Base-by-base conservation (phyloP, 2,888 invertebrate genomes). In the Timema cristinae region DNA sequence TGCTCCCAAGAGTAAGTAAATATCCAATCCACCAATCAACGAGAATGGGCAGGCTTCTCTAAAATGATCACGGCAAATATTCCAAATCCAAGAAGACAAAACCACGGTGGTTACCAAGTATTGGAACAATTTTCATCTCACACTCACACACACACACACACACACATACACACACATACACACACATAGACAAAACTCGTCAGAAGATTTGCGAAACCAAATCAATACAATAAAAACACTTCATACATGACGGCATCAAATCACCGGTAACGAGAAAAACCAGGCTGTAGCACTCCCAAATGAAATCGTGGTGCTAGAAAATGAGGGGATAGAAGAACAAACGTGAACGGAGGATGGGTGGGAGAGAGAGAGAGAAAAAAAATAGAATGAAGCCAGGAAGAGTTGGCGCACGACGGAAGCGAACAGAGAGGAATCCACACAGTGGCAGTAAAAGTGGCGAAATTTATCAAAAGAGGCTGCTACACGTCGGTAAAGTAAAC, bases 401-500 rank as follows among this genome's bases (percentile, higher is more conserved):
- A 68, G 72, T 71, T 78, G 78, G 77, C 84, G 83, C 83, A 83
- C 84, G n/a, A n/a, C 70, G 66, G 82, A 83, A 83, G 84, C 68
- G 72, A 71, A 72, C 72, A 71, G 59, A 61, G 71, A 67, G 51
- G 70, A 49, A 69, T 32, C 68, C 68, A 51, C 70, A 50, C 50
- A 47, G 63, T 32, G 61, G 8, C 52, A 52, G 63, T 51, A 68
- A 47, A 15, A n/a, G 56, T 56, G 49, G 49, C 69, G 69, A 69
- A 69, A 69, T 69, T 69, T 69, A 69, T 71, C 71, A 67, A 67
- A 71, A 71, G 71, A 52, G 70, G 59, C 59, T 59, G 59, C 59
- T n/a, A 51, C 70, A 67, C 66, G 71, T 67, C 63, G 32, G 71
- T 56, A 71, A 71, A 71, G 73, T 73, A 70, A 73, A 73, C 73